Percentiles rank a stretch among this genome's conserved stretches.
Conservation (phyloP, 2,113 vertebrate genomes). For the Anseranas semipalmata region DNA sequence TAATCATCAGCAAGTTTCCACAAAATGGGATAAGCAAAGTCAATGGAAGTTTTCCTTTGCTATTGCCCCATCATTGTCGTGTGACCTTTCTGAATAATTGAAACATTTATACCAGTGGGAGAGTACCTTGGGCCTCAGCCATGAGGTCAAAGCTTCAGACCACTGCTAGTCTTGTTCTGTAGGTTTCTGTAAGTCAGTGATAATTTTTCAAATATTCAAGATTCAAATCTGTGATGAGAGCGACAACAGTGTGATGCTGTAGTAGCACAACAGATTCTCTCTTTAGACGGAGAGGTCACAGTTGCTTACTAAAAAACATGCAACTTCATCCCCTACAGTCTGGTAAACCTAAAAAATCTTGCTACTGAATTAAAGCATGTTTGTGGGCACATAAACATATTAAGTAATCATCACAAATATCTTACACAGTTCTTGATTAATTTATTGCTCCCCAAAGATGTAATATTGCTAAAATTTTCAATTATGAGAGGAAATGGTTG, state of each 20-base stretch:
- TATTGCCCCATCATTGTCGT: rapidly evolving
- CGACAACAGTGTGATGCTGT: neutral
- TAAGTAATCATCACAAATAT: neutral
- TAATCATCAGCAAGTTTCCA: neutral
- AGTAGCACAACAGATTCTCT: neutral
- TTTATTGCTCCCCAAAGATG: neutral
- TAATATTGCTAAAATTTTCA: neutral
- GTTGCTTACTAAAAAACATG: rapidly evolving
- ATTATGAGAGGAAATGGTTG: neutral
- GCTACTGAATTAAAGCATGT: neutral
- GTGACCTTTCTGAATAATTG: neutral
- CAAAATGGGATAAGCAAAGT: neutral
- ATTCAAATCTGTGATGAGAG: neutral
- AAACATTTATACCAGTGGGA: neutral
- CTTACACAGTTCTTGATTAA: neutral
- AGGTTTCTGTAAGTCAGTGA: neutral
- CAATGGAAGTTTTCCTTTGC: neutral
- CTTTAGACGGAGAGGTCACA: neutral
- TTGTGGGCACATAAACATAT: neutral
- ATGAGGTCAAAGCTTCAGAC: neutral
- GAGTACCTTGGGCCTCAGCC: neutral
- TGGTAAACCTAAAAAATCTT: neutral
- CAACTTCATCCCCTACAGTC: neutral
- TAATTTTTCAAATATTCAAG: neutral
- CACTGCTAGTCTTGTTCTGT: neutral